Conservation (phyloP, 2,888 invertebrate species). For the Clanis bilineata region DNA sequence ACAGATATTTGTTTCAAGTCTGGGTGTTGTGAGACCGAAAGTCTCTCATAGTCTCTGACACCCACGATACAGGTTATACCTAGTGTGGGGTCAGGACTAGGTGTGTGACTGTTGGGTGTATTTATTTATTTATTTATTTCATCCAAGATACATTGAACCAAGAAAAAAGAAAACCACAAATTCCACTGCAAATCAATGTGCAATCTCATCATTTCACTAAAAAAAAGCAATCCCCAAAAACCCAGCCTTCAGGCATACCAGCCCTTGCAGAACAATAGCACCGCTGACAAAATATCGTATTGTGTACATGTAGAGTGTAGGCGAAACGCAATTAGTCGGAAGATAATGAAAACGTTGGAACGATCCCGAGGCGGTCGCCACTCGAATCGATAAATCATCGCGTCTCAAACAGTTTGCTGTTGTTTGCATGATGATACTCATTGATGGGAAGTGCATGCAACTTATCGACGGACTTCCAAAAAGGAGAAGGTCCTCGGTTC, state of each 20-base stretch:
- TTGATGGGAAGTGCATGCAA: constrained; percentile 19
- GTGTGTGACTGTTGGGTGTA: too few species aligned
- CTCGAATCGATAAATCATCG: constrained; percentile 76
- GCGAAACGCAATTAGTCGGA: constrained; percentile 58
- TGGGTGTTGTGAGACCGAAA: too few species aligned
- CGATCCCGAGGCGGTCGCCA: constrained; percentile 55
- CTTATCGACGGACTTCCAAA: background rate
- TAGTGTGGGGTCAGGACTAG: too few species aligned
- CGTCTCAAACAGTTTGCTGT: constrained; percentile 61
- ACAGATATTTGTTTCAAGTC: too few species aligned
- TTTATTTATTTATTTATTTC: too few species aligned
- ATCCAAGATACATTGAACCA: too few species aligned
- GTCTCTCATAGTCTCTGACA: too few species aligned
- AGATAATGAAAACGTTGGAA: constrained; percentile 64
- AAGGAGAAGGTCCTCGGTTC: too few species aligned
- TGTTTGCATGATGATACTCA: constrained; percentile 37
- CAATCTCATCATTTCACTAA: background rate
- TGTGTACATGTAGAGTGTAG: constrained; percentile 24
- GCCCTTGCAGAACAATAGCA: background rate
- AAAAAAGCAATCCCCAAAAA: background rate
- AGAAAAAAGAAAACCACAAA: background rate
- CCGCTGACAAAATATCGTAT: constrained; percentile 6
- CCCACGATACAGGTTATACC: too few species aligned
- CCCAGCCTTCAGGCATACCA: background rate
- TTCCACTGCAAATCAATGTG: background rate